phyloP scores from a whole-genome alignment of 2,113 vertebrate species.

The Lagopus leucura region DNA sequence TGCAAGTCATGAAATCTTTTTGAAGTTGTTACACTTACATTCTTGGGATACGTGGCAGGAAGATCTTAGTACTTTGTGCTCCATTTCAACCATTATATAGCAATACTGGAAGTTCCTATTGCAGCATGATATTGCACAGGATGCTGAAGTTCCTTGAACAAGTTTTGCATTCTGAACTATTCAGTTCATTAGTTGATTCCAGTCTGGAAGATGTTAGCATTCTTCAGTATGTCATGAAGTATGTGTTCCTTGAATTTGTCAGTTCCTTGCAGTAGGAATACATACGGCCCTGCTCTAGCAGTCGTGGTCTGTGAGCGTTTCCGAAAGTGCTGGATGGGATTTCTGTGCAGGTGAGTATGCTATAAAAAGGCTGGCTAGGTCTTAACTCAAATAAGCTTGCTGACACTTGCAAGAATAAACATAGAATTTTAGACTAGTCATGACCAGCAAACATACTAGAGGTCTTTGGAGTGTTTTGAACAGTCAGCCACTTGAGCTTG shows the following conservation, averaged over 20 bases:
- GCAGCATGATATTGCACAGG: not conserved
- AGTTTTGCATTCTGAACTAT: not conserved
- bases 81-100: not conserved
- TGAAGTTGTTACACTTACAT: not conserved
- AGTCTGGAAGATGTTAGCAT: not conserved
- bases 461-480: not conserved
- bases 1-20: not conserved
- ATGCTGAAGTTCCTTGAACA: not conserved
- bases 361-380: not conserved
- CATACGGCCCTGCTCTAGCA: not conserved
- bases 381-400: not conserved
- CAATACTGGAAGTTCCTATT: not conserved
- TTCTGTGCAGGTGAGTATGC: not conserved
- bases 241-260: fast-evolving
- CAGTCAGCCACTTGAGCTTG: not conserved
- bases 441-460: not conserved
- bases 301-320: not conserved
- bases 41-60: not conserved
- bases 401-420: not conserved
- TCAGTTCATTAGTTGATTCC: not conserved
- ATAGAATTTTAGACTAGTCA: not conserved
- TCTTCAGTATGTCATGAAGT: not conserved
- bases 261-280: not conserved
- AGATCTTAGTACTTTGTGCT: not conserved
- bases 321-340: not conserved